phyloP scores from a whole-genome alignment of 1,140 invertebrate genomes.

The Notospermus geniculatus region DNA sequence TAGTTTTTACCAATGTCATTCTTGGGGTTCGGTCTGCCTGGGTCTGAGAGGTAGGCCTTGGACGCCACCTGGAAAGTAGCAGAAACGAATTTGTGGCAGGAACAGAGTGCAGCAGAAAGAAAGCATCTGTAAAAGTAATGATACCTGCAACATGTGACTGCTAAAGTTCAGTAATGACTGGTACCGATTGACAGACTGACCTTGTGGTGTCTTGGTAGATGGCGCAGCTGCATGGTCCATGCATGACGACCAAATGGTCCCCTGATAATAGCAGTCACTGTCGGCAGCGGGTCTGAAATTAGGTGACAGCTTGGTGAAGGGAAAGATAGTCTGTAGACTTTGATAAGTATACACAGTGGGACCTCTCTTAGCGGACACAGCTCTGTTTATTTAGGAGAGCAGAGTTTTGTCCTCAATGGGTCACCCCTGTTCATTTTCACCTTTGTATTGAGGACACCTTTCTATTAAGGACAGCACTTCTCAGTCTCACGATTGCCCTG shows the following conservation, averaged over 20 bases:
- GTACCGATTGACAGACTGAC: constrained; percentile 22
- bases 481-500: too few relatives aligned
- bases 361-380: constrained; percentile 1
- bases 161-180: constrained; percentile 8
- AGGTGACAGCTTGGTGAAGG: too few relatives aligned
- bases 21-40: constrained; percentile 75
- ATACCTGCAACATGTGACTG: not conserved
- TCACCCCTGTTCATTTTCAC: too few relatives aligned
- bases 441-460: too few relatives aligned
- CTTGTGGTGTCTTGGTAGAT: constrained; percentile 60
- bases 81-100: too few relatives aligned
- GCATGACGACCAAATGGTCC: constrained; percentile 90
- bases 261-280: constrained; percentile 74
- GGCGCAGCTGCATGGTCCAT: constrained; percentile 86
- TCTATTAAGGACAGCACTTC: too few relatives aligned
- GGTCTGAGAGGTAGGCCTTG: constrained; percentile 69
- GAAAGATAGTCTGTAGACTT: too few relatives aligned
- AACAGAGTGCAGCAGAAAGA: too few relatives aligned
- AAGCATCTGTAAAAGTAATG: not conserved
- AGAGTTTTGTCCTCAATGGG: too few relatives aligned
- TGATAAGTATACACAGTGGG: too few relatives aligned
- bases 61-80: constrained; percentile 57
- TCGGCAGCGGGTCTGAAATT: constrained; percentile 57
- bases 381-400: too few relatives aligned
- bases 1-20: constrained; percentile 63